A percentile compares a stretch with the other conserved stretches of the same genome.
Evolutionary conservation across 1,140 invertebrate genomes (phyloP).

Genomic region (Drosophila oshimai): DNA sequence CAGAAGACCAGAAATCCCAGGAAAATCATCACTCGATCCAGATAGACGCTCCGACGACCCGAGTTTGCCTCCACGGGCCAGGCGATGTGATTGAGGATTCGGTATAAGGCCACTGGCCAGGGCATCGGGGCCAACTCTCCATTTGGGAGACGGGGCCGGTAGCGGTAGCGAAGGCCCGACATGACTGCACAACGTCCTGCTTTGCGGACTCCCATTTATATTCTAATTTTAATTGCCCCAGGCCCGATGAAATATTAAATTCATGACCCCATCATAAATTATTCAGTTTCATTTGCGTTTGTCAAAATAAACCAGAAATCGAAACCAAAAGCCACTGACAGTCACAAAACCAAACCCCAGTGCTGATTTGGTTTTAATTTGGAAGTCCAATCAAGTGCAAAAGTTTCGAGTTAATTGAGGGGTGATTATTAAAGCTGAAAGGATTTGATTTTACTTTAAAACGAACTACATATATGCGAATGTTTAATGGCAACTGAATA

Average conservation of each 20-base stretch:
- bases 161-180: conserved; percentile 39
- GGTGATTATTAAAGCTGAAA: conserved; percentile 1
- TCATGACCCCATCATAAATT: conserved; percentile 33
- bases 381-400: conserved; percentile 8
- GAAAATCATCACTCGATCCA: conserved; percentile 33
- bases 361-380: conserved; percentile 7
- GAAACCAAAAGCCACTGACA: conserved; percentile 5
- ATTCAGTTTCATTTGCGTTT: conserved; percentile 43
- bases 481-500: too few species aligned
- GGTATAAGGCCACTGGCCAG: conserved; percentile 58
- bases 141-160: conserved; percentile 45
- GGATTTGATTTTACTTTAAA: neutral
- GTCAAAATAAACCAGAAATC: conserved; percentile 37
- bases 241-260: conserved; percentile 45
- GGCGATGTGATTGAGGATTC: conserved; percentile 49
- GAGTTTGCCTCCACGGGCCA: conserved; percentile 61
- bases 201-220: conserved; percentile 36
- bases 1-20: conserved; percentile 55
- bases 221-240: conserved; percentile 51
- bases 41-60: neutral
- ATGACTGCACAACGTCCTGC: conserved; percentile 1
- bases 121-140: conserved; percentile 39
- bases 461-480: too few species aligned
- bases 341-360: neutral
- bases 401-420: conserved; percentile 19